Evolutionary conservation across 2,888 invertebrate species (phyloP).

Genomic region (Cantharis nigra): DNA sequence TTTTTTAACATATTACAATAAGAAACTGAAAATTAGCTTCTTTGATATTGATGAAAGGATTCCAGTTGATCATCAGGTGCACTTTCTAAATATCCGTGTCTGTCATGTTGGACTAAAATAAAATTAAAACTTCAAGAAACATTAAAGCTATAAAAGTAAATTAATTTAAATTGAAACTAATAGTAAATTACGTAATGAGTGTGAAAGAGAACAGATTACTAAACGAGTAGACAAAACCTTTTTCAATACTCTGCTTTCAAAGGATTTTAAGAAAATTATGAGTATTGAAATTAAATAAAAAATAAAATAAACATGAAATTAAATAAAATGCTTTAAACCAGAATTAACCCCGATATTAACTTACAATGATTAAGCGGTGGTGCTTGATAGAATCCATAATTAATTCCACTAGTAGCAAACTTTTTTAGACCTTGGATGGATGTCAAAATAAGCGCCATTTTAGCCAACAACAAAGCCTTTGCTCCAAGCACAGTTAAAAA

Average conservation of each 20-base stretch:
- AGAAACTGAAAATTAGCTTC: background rate
- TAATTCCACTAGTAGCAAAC: conserved; percentile 74
- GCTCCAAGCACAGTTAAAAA: conserved; percentile 81
- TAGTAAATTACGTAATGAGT: no score
- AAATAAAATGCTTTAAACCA: no score
- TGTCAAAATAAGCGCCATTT: conserved; percentile 79
- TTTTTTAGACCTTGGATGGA: conserved; percentile 81
- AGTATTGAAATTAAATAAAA: no score
- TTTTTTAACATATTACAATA: no score
- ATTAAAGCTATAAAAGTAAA: no score
- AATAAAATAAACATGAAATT: no score
- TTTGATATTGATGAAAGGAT: conserved; percentile 17
- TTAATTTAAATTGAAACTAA: no score
- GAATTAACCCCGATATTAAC: background rate
- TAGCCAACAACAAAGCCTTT: conserved; percentile 78
- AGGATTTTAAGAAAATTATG: no score
- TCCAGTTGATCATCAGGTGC: conserved; percentile 24
- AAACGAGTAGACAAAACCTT: no score
- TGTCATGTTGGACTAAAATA: conserved; percentile 49
- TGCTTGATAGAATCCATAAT: conserved; percentile 75
- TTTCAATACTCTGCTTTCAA: no score
- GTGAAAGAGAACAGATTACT: no score
- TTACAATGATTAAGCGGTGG: conserved; percentile 35
- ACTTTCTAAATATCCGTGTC: conserved; percentile 30
- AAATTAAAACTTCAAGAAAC: background rate